phyloP scores from a whole-genome alignment of 1,140 invertebrate species.

The Diprion similis region DNA sequence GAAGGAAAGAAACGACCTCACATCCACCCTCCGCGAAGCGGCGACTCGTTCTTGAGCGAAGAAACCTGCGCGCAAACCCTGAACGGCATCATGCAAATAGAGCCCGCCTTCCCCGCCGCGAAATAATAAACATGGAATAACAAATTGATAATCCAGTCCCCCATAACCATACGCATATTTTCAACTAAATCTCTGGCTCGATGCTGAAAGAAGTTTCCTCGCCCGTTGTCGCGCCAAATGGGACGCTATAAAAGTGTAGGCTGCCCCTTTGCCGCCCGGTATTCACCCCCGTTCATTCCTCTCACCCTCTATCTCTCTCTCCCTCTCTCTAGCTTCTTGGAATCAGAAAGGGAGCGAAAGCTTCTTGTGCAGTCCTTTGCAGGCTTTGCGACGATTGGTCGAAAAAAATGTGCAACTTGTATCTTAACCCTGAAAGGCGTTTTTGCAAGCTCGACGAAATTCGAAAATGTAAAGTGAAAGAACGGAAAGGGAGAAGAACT shows the following conservation, averaged over 20 bases:
- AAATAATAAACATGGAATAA: constrained; percentile 58
- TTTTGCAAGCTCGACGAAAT: no score
- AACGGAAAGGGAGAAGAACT: no score
- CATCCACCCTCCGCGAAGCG: no score
- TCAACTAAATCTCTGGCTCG: constrained; percentile 54
- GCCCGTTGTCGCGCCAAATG: constrained; percentile 63
- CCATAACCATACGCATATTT: constrained; percentile 57
- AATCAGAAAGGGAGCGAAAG: no score
- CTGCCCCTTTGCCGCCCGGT: constrained; percentile 21
- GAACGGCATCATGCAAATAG: neutral
- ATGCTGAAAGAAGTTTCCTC: constrained; percentile 60
- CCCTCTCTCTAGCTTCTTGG: no score
- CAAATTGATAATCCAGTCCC: constrained; percentile 61
- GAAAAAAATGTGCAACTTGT: no score
- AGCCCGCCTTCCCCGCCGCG: constrained; percentile 20
- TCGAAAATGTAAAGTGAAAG: no score
- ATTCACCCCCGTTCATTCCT: neutral
- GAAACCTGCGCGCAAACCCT: neutral
- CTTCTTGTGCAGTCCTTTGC: no score
- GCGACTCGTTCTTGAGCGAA: neutral
- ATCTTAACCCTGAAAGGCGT: no score
- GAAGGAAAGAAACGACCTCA: no score
- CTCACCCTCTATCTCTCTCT: neutral
- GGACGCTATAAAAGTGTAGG: constrained; percentile 59
- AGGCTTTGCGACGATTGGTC: no score